Conservation (phyloP, 1,140 invertebrate species). For the Leucophenga varia region DNA sequence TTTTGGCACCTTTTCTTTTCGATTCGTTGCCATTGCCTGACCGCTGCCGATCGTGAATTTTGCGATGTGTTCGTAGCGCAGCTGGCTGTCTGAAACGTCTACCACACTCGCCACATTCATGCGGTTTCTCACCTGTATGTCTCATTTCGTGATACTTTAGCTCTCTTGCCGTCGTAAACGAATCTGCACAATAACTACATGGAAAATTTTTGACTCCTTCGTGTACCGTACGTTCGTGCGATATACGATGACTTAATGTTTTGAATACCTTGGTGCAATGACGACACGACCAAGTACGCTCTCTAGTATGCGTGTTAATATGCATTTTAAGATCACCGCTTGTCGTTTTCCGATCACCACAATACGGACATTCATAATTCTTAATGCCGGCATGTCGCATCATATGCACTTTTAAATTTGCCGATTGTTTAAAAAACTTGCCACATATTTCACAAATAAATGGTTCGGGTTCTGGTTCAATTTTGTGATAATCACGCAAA, state of each 20-base stretch:
- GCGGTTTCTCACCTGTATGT: slow-evolving; percentile 53
- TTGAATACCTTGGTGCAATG: slow-evolving; percentile 16
- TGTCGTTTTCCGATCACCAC: slow-evolving; percentile 14
- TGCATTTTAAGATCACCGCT: slow-evolving; percentile 12
- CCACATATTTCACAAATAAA: slow-evolving; percentile 13
- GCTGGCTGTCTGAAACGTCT: slow-evolving; percentile 17
- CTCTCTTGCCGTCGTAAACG: slow-evolving; percentile 14
- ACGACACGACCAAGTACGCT: slow-evolving; percentile 12
- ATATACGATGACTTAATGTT: slow-evolving; percentile 3
- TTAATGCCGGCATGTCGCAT: slow-evolving; percentile 18
- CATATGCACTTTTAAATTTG: slow-evolving; percentile 9
- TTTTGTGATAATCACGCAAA: background rate
- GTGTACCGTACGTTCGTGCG: slow-evolving; percentile 17
- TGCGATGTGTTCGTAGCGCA: slow-evolving; percentile 13
- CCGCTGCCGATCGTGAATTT: slow-evolving; percentile 17
- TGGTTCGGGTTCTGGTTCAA: background rate
- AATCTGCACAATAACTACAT: slow-evolving; percentile 16
- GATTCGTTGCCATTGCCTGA: no score
- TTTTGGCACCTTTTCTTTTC: no score
- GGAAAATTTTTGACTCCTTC: slow-evolving; percentile 9
- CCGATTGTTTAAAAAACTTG: slow-evolving; percentile 3
- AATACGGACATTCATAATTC: slow-evolving; percentile 11
- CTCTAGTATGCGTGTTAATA: slow-evolving; percentile 19
- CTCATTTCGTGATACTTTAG: slow-evolving; percentile 18
- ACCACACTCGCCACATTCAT: slow-evolving; percentile 14